These are phyloP conservation scores for Lepilemur ruficaudatus DNA, from an alignment of 2,797 vertebrate genomes.

Conservation along the genomic window DNA sequence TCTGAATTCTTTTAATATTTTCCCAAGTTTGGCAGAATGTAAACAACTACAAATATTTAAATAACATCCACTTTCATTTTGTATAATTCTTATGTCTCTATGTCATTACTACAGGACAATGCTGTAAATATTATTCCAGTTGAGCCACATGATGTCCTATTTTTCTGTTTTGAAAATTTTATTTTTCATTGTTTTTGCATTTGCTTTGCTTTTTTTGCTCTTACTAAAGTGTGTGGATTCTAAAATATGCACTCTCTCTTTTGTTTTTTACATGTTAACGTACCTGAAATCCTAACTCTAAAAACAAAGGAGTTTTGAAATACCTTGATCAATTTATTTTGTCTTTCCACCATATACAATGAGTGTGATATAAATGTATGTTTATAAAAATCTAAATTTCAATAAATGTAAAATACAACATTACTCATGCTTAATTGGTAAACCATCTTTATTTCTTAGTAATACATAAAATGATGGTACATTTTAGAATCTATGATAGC, in stretches of 20 bases:
- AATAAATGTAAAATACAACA: neutral
- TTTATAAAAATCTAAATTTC: neutral
- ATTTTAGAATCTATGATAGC: neutral
- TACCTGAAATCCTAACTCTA: neutral
- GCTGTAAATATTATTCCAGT: neutral
- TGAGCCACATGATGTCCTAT: neutral
- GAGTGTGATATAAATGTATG: neutral
- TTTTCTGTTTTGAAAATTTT: neutral
- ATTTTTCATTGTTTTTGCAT: neutral
- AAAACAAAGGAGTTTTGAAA: neutral
- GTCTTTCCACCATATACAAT: neutral
- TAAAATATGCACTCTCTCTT: neutral
- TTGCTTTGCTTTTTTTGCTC: constrained; percentile 8
- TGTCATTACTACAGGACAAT: neutral
- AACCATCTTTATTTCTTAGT: neutral
- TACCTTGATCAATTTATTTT: neutral
- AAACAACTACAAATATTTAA: neutral
- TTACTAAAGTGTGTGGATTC: neutral
- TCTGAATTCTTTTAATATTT: neutral
- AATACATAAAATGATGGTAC: neutral
- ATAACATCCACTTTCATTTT: neutral
- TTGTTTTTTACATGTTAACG: neutral
- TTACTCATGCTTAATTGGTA: neutral
- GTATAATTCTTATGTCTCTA: neutral
- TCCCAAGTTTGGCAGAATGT: neutral